Percentiles rank a stretch among this genome's conserved stretches.
Evolutionary conservation across 2,888 invertebrate species (phyloP).

Genomic region (Lottia scabra): DNA sequence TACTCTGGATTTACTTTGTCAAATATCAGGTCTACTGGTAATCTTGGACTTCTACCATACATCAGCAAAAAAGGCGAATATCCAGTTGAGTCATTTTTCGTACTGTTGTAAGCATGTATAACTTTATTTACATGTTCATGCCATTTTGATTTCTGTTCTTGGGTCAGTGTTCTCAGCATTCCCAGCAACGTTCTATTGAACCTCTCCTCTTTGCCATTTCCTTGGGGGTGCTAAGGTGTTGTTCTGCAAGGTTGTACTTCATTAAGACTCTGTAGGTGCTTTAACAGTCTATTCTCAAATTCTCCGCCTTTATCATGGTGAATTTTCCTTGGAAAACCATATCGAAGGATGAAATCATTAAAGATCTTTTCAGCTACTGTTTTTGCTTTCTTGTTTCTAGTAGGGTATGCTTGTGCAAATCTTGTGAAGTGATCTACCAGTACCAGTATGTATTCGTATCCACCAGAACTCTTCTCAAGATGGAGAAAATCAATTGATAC

Average conservation of each 20-base stretch:
- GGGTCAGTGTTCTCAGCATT: constrained; percentile 13
- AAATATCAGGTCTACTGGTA: constrained; percentile 15
- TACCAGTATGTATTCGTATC: constrained; percentile 19
- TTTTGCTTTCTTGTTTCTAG: constrained; percentile 18
- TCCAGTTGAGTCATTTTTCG: neutral
- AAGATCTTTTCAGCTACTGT: constrained; percentile 20
- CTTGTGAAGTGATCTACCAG: constrained; percentile 21
- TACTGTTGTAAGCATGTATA: constrained; percentile 24
- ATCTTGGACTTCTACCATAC: constrained; percentile 13
- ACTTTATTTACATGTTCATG: constrained; percentile 20
- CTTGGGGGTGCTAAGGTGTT: constrained; percentile 15
- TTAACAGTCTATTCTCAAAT: constrained; percentile 19
- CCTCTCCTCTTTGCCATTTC: constrained; percentile 16
- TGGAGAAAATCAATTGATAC: constrained; percentile 32
- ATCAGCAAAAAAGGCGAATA: constrained; percentile 14
- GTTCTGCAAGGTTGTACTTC: constrained; percentile 14
- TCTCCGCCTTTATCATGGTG: constrained; percentile 20
- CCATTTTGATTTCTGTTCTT: constrained; percentile 6
- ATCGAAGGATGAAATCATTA: constrained; percentile 17
- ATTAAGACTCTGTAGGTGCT: constrained; percentile 6
- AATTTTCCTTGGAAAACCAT: constrained; percentile 14
- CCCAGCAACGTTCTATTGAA: constrained; percentile 17
- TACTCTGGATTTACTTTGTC: neutral
- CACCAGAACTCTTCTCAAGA: constrained; percentile 23
- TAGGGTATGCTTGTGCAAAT: constrained; percentile 23